Percentiles rank a stretch among this genome's conserved stretches.
Conservation (phyloP, 2,888 invertebrate species). For the Agrenia bidenticulata region DNA sequence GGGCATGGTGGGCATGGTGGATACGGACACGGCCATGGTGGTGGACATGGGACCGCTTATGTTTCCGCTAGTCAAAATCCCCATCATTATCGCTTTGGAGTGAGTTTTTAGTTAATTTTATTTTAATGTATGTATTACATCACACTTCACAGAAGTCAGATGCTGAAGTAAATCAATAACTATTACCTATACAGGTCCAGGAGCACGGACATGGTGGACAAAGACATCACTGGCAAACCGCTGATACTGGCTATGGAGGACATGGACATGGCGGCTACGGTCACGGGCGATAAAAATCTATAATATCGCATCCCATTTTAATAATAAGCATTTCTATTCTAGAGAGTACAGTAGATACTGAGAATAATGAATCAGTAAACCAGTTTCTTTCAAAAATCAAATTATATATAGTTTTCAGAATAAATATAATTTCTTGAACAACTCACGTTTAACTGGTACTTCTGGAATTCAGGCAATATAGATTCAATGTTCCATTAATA, state of each 20-base stretch:
- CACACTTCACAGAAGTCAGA: no score
- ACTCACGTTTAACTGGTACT: no score
- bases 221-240: slow-evolving; percentile 18
- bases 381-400: no score
- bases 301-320: no score
- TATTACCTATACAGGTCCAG: background rate
- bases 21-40: slow-evolving; percentile 13
- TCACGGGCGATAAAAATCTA: slow-evolving; percentile 17
- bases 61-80: slow-evolving; percentile 9
- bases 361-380: no score
- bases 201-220: slow-evolving; percentile 12
- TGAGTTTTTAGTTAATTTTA: background rate
- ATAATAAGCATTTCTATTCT: no score
- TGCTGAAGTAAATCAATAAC: background rate
- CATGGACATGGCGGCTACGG: slow-evolving; percentile 26
- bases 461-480: no score
- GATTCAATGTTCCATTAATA: no score
- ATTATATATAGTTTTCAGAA: no score
- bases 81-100: slow-evolving; percentile 11
- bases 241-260: slow-evolving; percentile 13
- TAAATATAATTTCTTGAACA: no score
- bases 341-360: no score
- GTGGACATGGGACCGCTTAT: slow-evolving; percentile 8
- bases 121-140: background rate
- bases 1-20: slow-evolving; percentile 3